These are phyloP conservation scores for Indicator maculatus DNA, from an alignment of 2,113 vertebrate species.

Conservation along the genomic window DNA sequence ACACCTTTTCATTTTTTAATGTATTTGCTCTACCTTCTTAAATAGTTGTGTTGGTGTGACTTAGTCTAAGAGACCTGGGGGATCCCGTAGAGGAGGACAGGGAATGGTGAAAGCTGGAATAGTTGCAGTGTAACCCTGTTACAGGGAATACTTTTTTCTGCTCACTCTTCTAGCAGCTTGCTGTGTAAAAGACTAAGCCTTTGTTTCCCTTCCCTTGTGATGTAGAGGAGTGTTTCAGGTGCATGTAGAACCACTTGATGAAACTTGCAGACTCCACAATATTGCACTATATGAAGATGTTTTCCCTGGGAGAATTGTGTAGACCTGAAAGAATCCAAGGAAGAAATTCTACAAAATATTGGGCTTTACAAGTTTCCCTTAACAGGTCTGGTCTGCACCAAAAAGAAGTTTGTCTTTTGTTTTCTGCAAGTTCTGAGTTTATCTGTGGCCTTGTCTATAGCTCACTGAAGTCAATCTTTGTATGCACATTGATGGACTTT, in stretches of 20 bases:
- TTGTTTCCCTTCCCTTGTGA: neutral
- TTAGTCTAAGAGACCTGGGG: neutral
- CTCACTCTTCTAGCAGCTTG: neutral
- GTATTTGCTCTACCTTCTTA: neutral
- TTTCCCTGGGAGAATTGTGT: neutral
- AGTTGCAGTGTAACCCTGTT: neutral
- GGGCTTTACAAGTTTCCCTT: neutral
- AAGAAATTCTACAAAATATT: neutral
- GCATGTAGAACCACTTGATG: neutral
- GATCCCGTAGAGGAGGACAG: neutral
- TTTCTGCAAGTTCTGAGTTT: neutral
- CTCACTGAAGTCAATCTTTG: neutral
- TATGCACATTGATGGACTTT: neutral
- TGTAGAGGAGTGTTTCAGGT: neutral
- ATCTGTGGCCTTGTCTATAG: neutral
- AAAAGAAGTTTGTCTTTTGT: neutral
- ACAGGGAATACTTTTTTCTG: neutral
- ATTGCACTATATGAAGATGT: fast-evolving
- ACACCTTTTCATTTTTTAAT: neutral
- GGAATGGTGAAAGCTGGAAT: neutral
- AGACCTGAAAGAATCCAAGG: neutral
- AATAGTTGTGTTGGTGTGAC: neutral
- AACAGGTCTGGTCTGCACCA: neutral
- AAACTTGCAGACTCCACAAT: neutral
- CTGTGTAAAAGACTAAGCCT: neutral